Evolutionary conservation across 1,140 invertebrate species (phyloP).

Genomic region (Probaryconus sp.): DNA sequence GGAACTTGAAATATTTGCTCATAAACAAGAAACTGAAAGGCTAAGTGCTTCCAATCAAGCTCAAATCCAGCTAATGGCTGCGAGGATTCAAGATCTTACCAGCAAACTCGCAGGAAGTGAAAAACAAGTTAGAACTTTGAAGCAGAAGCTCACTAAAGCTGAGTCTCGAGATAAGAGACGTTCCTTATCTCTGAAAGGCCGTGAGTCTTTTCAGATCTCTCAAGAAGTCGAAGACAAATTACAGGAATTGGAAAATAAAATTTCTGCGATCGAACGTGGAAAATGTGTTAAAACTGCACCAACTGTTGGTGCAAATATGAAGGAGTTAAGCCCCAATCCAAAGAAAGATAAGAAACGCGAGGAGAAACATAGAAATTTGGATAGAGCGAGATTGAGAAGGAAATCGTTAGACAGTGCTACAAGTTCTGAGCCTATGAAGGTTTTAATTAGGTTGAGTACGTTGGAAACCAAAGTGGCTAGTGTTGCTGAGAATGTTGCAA

Average conservation of each 20-base stretch:
- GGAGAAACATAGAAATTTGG: constrained; percentile 72
- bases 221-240: constrained; percentile 91
- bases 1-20: constrained; percentile 85
- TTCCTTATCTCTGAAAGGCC: constrained; percentile 88
- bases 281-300: constrained; percentile 65
- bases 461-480: constrained; percentile 85
- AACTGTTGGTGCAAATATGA: constrained; percentile 69
- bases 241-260: constrained; percentile 87
- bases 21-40: constrained; percentile 85
- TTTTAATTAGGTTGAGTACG: constrained; percentile 85
- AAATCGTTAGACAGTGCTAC: constrained; percentile 88
- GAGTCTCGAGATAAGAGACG: constrained; percentile 88
- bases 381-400: constrained; percentile 80
- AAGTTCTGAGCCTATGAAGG: constrained; percentile 87
- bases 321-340: constrained; percentile 78
- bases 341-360: constrained; percentile 78
- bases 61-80: constrained; percentile 88
- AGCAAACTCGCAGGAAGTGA: constrained; percentile 89
- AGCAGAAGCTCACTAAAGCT: constrained; percentile 87
- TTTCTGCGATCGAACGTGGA: constrained; percentile 81
- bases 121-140: constrained; percentile 87
- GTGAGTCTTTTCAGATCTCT: constrained; percentile 86
- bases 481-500: constrained; percentile 77
- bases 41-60: constrained; percentile 84
- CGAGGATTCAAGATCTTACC: constrained; percentile 90